These are phyloP conservation scores for Rhagonycha lutea DNA, from an alignment of 2,888 invertebrate species.

Conservation along the genomic window DNA sequence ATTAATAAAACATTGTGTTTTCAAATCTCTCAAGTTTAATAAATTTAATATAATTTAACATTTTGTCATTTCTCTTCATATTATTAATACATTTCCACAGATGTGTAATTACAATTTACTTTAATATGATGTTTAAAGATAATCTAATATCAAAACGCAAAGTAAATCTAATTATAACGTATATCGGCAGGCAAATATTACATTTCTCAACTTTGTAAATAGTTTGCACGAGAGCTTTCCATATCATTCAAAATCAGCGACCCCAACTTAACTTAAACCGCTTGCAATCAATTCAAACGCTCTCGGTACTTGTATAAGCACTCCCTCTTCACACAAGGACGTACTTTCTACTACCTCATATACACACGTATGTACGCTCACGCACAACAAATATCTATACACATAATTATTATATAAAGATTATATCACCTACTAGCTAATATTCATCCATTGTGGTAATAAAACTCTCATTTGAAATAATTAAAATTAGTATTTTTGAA, in stretches of 20 bases:
- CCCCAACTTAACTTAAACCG: constrained; percentile 13
- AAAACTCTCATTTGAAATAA: background rate
- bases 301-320: constrained; percentile 10
- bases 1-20: background rate
- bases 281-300: constrained; percentile 17
- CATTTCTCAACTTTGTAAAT: constrained; percentile 17
- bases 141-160: constrained; percentile 14
- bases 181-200: constrained; percentile 19
- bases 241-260: constrained; percentile 19
- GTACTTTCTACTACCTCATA: background rate
- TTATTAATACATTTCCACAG: background rate
- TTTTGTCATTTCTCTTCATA: background rate
- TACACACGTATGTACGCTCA: background rate
- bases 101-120: background rate
- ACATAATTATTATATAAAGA: too few species aligned
- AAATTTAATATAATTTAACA: background rate
- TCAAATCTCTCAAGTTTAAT: background rate
- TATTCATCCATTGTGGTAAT: background rate
- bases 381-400: background rate
- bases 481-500: too few species aligned
- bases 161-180: constrained; percentile 20
- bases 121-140: constrained; percentile 4
- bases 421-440: background rate
- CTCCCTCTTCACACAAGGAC: constrained; percentile 10
- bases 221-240: constrained; percentile 16